Evolutionary conservation across 2,888 invertebrate species (phyloP).

Genomic region (Synergus itoensis): DNA sequence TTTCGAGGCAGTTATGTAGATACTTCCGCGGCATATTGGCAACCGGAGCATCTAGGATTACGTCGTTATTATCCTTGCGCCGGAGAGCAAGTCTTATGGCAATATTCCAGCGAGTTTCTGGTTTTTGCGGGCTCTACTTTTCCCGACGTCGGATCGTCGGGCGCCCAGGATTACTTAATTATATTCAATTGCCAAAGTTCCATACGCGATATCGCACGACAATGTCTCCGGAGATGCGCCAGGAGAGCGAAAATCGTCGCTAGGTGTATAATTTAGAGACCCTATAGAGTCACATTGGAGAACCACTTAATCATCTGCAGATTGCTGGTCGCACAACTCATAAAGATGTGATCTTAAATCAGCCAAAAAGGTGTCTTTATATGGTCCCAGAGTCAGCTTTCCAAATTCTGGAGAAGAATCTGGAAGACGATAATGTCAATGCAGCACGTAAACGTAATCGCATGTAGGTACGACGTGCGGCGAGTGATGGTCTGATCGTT

Average conservation of each 20-base stretch:
- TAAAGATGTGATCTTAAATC: neutral
- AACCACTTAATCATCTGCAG: neutral
- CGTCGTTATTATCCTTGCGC: slow-evolving; percentile 69
- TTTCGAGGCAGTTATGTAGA: slow-evolving; percentile 73
- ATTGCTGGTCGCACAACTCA: neutral
- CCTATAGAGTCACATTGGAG: neutral
- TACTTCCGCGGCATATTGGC: slow-evolving; percentile 75
- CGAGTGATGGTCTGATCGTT: slow-evolving; percentile 76
- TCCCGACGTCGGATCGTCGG: slow-evolving; percentile 60
- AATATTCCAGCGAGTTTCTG: slow-evolving; percentile 55
- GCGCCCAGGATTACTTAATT: slow-evolving; percentile 71
- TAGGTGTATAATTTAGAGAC: slow-evolving; percentile 24
- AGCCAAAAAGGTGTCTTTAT: neutral
- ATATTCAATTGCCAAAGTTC: slow-evolving; percentile 77
- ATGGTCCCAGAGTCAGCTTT: neutral
- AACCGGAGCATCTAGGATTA: slow-evolving; percentile 67
- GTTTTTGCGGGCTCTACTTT: slow-evolving; percentile 55
- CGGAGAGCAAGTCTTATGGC: slow-evolving; percentile 73
- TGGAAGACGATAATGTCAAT: slow-evolving; percentile 56
- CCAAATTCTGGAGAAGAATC: slow-evolving; percentile 39
- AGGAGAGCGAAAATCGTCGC: slow-evolving; percentile 47
- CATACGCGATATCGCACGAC: slow-evolving; percentile 54
- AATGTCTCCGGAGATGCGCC: slow-evolving; percentile 54
- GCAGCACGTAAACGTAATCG: slow-evolving; percentile 64
- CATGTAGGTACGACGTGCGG: slow-evolving; percentile 66